Percentiles rank a stretch among this genome's conserved stretches.
phyloP scores from a whole-genome alignment of 2,888 invertebrate genomes.

The Eilema depressum region DNA sequence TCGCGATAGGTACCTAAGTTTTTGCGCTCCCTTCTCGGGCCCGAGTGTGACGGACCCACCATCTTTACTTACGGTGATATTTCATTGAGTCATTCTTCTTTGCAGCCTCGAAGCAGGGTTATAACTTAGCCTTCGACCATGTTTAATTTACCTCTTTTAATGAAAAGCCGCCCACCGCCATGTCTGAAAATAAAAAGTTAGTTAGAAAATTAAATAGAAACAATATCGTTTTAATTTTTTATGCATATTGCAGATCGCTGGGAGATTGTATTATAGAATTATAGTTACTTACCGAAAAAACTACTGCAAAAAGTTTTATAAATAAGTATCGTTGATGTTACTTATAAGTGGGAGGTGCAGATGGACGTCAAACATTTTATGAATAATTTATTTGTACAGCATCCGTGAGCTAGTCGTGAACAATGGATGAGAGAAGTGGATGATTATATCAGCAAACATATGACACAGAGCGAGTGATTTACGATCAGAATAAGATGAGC shows the following conservation, averaged over 20 bases:
- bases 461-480: slow-evolving; percentile 67
- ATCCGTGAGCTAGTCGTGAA: slow-evolving; percentile 73
- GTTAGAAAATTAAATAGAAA: not conserved
- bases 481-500: slow-evolving; percentile 59
- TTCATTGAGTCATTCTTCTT: no score
- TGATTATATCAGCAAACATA: slow-evolving; percentile 72
- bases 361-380: slow-evolving; percentile 58
- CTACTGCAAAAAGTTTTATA: not conserved
- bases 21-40: no score
- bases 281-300: not conserved
- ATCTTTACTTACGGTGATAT: no score
- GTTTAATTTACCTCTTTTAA: not conserved
- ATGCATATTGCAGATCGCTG: not conserved
- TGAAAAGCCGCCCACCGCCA: not conserved
- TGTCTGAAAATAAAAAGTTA: not conserved
- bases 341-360: slow-evolving; percentile 27
- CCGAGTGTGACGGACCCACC: no score
- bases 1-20: no score
- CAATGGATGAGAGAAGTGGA: slow-evolving; percentile 69
- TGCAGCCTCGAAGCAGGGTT: no score
- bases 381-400: slow-evolving; percentile 72
- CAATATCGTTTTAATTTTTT: not conserved
- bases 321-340: slow-evolving; percentile 11
- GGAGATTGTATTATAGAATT: not conserved
- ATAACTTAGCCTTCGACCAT: no score